Base-by-base conservation (phyloP, 1,140 invertebrate genomes). In the Anadara kagoshimensis region DNA sequence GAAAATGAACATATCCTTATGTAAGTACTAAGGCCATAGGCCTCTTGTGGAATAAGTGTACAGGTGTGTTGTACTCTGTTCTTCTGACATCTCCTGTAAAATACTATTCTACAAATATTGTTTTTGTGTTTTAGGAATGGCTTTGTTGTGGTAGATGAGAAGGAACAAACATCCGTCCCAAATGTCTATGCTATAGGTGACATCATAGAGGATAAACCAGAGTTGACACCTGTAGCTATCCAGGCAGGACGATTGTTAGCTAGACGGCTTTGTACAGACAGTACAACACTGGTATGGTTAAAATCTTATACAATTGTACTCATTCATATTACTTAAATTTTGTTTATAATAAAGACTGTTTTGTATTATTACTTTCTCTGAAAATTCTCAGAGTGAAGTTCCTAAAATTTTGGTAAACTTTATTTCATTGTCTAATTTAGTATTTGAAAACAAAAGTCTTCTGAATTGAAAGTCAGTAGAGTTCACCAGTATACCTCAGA, bases 191-290 rank as follows among this genome's bases (percentile, higher is more conserved):
- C 97, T 20, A 94, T 99, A 76, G 98, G 98, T 24, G 98, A 99
- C 91, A 95, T 99, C 78, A 91, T 98, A 68, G 92, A 96, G 81
- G 93, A 92, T 78, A 93, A 92, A 85, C 96, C 96, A 0, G 97
- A 99, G 90, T 90, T 99, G n/a, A 99, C 98, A 3, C 97, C 97
- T 5, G 97, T 99, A 1, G 98, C 98, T 18, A 97, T 99, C 83
- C 94, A 98, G 84, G 96, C 97, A 45, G 98, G 98, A 29, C 92
- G 94, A 75, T 89, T 98, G 65, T 89, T 99, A 20, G 95, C 96
- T 1, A 77, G 81, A 16, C 78, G 91, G 59, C 68, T 92, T 26
- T 89, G 83, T 78, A 71, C 57, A 26, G 78, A 79, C 16, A 78
- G 73, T 29, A 78, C 63, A 43, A 69, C 73, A 29, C 69, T 74